Evolutionary conservation across 2,797 vertebrate genomes (phyloP).

Genomic region (Tinamus major): DNA sequence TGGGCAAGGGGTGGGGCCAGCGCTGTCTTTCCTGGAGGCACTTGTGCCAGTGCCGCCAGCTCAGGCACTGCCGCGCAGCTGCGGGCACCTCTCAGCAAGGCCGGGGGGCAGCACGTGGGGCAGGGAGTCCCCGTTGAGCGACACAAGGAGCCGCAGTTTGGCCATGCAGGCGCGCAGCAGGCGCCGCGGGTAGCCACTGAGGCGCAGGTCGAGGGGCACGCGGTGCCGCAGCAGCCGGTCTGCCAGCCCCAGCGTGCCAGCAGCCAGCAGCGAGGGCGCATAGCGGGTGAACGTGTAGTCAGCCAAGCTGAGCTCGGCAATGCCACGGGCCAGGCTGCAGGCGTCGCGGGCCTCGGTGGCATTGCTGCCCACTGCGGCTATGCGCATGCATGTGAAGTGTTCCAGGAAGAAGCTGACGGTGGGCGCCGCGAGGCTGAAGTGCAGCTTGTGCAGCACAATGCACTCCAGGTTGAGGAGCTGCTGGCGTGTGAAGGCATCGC

Average conservation of each 20-base stretch:
- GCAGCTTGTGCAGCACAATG: slow-evolving; percentile 88
- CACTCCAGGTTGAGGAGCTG: slow-evolving; percentile 94
- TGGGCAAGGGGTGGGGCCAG: neutral
- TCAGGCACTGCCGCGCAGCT: neutral
- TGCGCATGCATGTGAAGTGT: slow-evolving; percentile 80
- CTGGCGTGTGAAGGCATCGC: slow-evolving; percentile 87
- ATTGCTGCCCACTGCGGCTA: slow-evolving; percentile 37
- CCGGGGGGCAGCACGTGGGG: slow-evolving; percentile 68
- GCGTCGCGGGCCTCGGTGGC: slow-evolving; percentile 65
- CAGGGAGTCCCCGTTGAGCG: slow-evolving; percentile 85
- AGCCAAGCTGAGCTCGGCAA: slow-evolving; percentile 91
- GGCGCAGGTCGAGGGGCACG: slow-evolving; percentile 26
- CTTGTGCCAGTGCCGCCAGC: no score
- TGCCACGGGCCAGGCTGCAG: slow-evolving; percentile 79
- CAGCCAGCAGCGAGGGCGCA: slow-evolving; percentile 87
- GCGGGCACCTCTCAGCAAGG: slow-evolving; percentile 42
- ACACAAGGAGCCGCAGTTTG: slow-evolving; percentile 87
- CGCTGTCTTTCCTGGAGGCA: neutral
- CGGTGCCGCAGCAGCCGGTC: slow-evolving; percentile 78
- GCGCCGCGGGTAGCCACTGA: slow-evolving; percentile 68
- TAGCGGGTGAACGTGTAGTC: slow-evolving; percentile 92
- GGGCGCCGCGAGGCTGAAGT: slow-evolving; percentile 87
- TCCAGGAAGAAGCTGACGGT: slow-evolving; percentile 93
- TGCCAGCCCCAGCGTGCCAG: slow-evolving; percentile 85
- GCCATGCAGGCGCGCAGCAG: slow-evolving; percentile 83